Base-by-base conservation (phyloP, 2,797 vertebrate species). In the Odontamblyopus rebecca region DNA sequence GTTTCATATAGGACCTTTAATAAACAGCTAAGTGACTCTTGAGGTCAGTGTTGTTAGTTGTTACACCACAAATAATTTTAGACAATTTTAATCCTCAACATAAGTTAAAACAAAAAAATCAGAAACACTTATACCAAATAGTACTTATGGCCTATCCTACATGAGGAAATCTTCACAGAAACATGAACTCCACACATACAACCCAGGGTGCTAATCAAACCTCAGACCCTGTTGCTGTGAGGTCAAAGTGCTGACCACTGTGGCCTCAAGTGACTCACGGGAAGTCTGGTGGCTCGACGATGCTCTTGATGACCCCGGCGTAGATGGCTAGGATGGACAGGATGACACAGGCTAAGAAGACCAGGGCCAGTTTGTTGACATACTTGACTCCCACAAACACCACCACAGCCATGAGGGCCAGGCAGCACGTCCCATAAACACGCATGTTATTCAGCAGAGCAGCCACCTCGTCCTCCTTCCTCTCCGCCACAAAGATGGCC, bases 301-400 rank as follows among this genome's bases (percentile, higher is more conserved):
- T 95, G 1, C 95, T 95, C 91, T 98, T 99, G 88, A 99, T 93
- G 84, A 98, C 97, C 1, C 97, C 97, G 0, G 97, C 97, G 0
- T 99, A 99, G 91, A 99, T 98, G 80, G 97, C 92, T 4, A 99
- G 81, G 80, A 99, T 98, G 79, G 97, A 99, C 48, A 99, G 95
- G 76, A 99, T 93, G 57, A 99, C 97, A 5, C 97, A 98, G 57
- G 97, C 95, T 84, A 99, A 93, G 89, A 99, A 99, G 61, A 99
- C 97, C 27, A 99, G 84, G 0, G 97, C 97, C 48, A 99, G 92
- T 80, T 98, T 99, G 91, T 99, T 99, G 79, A 99, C 97, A 1
- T 99, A 99, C 83, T 98, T 98, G 44, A 99, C 97, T 0, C 97
- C 97, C 1, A 99, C 97, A 38, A 98, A 99, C 67, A 99, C 97